Conservation (phyloP, 2,113 vertebrate species). For the Istiophorus platypterus region DNA sequence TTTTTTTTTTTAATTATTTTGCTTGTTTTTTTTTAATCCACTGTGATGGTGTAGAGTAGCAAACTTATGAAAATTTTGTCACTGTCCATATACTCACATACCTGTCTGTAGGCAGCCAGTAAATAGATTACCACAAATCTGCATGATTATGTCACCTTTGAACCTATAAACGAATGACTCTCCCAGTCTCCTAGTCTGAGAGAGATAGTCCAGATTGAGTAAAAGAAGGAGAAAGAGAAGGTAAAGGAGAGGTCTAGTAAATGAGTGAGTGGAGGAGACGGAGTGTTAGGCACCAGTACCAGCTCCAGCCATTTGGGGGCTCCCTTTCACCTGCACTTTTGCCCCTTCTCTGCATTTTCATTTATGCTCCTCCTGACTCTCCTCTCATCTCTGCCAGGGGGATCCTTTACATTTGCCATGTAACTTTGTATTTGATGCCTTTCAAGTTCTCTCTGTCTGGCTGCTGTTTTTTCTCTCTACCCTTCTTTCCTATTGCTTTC, state of each 20-base stretch:
- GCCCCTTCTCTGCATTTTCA: slow-evolving; percentile 17
- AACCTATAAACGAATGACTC: slow-evolving; percentile 26
- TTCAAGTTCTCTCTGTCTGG: slow-evolving; percentile 16
- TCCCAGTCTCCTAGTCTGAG: neutral
- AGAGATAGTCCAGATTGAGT: slow-evolving; percentile 1
- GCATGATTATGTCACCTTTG: slow-evolving; percentile 22
- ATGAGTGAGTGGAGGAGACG: neutral
- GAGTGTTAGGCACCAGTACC: slow-evolving; percentile 8
- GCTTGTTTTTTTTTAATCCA: too few relatives aligned
- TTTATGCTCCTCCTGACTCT: neutral
- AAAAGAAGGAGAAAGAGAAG: neutral
- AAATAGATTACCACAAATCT: slow-evolving; percentile 46
- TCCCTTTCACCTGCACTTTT: slow-evolving; percentile 61
- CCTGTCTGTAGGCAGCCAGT: neutral
- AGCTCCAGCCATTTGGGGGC: slow-evolving; percentile 65
- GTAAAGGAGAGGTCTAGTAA: neutral
- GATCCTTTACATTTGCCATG: slow-evolving; percentile 30
- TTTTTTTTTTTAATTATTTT: too few relatives aligned
- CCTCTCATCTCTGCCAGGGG: slow-evolving; percentile 9
- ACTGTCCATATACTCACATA: too few relatives aligned
- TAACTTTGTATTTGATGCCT: slow-evolving; percentile 45
- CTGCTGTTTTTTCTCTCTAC: neutral
- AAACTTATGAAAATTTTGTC: too few relatives aligned
- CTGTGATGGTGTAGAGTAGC: too few relatives aligned
- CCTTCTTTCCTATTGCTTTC: slow-evolving; percentile 50